Conservation (phyloP, 2,113 vertebrate genomes). For the Dicerorhinus sumatrensis region DNA sequence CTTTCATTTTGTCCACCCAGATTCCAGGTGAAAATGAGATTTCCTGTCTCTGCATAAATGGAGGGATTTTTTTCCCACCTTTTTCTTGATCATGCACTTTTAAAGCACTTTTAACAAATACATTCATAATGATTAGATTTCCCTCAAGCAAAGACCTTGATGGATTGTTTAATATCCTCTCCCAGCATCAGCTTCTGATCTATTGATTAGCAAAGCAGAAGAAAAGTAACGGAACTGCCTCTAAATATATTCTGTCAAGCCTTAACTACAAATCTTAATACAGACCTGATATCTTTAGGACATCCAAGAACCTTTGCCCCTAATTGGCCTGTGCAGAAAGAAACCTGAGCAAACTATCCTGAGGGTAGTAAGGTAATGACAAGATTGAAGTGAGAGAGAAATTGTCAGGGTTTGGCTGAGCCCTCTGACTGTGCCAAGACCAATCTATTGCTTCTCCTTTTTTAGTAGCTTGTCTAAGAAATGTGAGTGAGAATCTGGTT, state of each 20-base stretch:
- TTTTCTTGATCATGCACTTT: neutral
- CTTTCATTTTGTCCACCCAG: neutral
- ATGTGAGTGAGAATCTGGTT: neutral
- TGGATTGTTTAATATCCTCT: slow-evolving; percentile 42
- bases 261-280: neutral
- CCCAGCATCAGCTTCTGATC: neutral
- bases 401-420: neutral
- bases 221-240: neutral
- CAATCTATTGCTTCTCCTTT: neutral
- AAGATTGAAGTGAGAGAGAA: neutral
- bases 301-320: neutral
- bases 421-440: neutral
- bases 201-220: neutral
- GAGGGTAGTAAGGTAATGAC: neutral
- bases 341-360: neutral
- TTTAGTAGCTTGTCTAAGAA: neutral
- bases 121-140: neutral
- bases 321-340: slow-evolving; percentile 22
- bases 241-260: neutral
- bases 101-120: neutral
- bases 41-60: neutral
- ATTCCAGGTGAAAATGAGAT: neutral
- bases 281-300: neutral
- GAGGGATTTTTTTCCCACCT: neutral
- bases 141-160: slow-evolving; percentile 46